phyloP scores from a whole-genome alignment of 2,888 invertebrate species.

The Eupithecia centaureata region DNA sequence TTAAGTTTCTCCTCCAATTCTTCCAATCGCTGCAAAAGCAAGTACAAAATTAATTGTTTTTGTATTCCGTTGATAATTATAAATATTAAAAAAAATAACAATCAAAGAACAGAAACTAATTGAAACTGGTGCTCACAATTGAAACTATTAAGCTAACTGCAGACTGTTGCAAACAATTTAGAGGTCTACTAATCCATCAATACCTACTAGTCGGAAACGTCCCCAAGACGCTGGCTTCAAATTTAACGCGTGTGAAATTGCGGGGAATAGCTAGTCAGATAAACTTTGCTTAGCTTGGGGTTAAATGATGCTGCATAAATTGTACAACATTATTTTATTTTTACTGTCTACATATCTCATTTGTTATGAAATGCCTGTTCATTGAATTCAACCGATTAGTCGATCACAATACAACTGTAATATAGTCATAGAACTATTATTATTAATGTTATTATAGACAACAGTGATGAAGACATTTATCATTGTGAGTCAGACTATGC shows the following conservation, averaged over 20 bases:
- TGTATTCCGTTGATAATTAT: no score
- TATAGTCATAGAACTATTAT: no score
- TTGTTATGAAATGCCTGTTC: background rate
- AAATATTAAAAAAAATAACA: no score
- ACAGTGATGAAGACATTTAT: background rate
- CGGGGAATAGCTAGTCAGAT: no score
- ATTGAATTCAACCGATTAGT: background rate
- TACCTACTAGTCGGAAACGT: no score
- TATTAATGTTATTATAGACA: background rate
- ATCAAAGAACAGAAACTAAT: no score
- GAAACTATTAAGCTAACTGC: no score
- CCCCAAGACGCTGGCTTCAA: no score
- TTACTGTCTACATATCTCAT: background rate
- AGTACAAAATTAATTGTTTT: conserved; percentile 45
- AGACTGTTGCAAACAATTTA: no score
- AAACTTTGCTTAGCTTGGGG: background rate
- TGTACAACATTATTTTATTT: background rate
- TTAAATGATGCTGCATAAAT: background rate
- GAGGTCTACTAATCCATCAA: no score
- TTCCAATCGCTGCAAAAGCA: conserved; percentile 65
- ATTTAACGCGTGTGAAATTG: no score
- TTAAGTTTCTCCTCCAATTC: conserved; percentile 78
- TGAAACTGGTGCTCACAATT: no score
- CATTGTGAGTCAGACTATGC: background rate
- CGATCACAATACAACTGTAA: background rate